A percentile compares a stretch with the other conserved stretches of the same genome.
These are phyloP conservation scores for Morinoia aosen DNA, from an alignment of 2,888 invertebrate species.

Conservation along the genomic window DNA sequence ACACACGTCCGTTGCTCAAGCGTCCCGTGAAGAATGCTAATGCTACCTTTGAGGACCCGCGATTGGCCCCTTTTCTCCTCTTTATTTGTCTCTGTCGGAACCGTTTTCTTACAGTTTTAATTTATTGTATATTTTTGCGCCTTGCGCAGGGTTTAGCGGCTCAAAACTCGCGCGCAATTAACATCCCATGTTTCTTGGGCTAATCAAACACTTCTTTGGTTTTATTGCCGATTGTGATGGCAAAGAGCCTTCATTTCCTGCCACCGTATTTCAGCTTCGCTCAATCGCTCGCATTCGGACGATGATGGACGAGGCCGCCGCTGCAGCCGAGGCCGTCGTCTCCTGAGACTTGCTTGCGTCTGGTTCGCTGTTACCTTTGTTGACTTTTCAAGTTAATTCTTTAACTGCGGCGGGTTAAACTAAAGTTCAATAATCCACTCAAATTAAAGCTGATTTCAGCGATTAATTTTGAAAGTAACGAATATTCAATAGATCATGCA, in stretches of 20 bases:
- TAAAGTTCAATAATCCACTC: background rate
- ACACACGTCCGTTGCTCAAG: background rate
- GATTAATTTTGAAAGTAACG: too few relatives aligned
- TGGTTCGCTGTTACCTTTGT: background rate
- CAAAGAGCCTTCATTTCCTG: conserved; percentile 46
- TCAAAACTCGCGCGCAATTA: background rate
- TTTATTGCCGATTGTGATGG: conserved; percentile 37
- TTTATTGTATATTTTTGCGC: background rate
- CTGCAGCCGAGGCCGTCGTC: background rate
- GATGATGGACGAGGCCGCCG: background rate
- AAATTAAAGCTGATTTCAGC: background rate
- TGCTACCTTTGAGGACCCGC: background rate
- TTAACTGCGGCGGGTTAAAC: background rate
- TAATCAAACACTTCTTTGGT: conserved; percentile 28
- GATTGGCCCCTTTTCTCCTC: background rate
- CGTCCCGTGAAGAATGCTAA: background rate
- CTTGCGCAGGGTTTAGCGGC: background rate
- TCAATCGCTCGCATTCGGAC: conserved; percentile 39
- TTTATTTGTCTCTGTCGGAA: background rate
- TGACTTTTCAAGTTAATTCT: background rate
- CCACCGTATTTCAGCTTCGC: conserved; percentile 16
- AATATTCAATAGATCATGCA: too few relatives aligned
- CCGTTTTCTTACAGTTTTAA: background rate
- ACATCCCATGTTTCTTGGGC: conserved; percentile 38
- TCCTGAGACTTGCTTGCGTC: background rate